Base-by-base conservation (phyloP, 23 tunicate genomes). In the Botrylloides violaceus region DNA sequence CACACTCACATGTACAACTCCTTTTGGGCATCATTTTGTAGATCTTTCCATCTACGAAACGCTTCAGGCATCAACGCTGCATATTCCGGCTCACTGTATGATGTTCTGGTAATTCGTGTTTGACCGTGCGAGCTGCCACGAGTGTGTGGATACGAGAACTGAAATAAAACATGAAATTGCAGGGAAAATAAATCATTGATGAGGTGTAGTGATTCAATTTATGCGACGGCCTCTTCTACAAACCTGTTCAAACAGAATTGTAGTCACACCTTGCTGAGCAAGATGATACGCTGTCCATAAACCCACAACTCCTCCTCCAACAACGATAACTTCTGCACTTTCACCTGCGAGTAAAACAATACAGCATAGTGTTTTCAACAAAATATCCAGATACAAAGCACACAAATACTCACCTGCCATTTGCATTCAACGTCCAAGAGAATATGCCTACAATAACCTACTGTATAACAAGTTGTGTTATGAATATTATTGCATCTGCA, bases 241-340 rank as follows among this genome's bases (percentile, higher is more conserved):
- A 9, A 71, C 76, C 76, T 71, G 76, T 71, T 71, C 76, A 1
- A 71, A 26, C 23, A 71, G 18, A 22, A 71, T 47, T 9, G 32
- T 21, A 47, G 47, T 71, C 24, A 47, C 64, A 23, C 76, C 76
- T n/a, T 71, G 36, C 20, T 22, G 22, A 48, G 29, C 66, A 19
- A 71, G 32, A 2, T 71, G 64, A 26, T 71, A 71, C n/a, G 76
- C 76, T 19, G 76, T 71, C 68, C 84, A 72, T 20, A 87, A 68
- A 30, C 96, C 96, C 0, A 88, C 84, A 3, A 88, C 73, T 12
- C 96, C 96, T 28, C 79, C 90, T 27, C 96, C 96, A 26, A 88
- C 81, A 24, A 88, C 84, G n/a, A 88, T 66, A 2, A 88, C 89
- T 34, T 88, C 96, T 12, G 71, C 71, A 43, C 53, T 43, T 43